A percentile compares a stretch with the other conserved stretches of the same genome.
phyloP scores from a whole-genome alignment of 2,113 vertebrate species.

The Papio anubis region DNA sequence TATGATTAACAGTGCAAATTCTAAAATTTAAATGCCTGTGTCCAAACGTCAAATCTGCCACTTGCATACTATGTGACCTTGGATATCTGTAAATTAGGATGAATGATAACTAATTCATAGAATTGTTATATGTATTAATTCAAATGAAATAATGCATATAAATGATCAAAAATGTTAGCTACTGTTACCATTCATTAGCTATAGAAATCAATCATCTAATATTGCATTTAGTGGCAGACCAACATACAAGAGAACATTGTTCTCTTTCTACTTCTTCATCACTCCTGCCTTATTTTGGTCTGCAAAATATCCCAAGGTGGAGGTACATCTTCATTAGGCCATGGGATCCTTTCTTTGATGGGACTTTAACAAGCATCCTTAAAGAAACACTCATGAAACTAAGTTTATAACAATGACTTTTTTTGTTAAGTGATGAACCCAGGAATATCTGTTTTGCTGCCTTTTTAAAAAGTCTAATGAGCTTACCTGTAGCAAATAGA shows the following conservation, averaged over 20 bases:
- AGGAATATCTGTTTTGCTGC: not conserved
- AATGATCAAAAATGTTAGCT: not conserved
- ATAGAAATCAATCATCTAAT: not conserved
- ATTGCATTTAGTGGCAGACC: not conserved
- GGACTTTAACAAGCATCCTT: not conserved
- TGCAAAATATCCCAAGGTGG: not conserved
- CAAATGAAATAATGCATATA: not conserved
- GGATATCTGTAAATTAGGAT: not conserved
- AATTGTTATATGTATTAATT: not conserved
- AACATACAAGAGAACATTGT: not conserved
- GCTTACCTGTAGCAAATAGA: not conserved
- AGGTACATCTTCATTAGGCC: not conserved
- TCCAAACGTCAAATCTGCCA: not conserved
- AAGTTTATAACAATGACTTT: not conserved
- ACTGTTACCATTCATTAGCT: not conserved
- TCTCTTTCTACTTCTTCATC: not conserved
- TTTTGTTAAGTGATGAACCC: not conserved
- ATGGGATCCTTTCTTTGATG: not conserved
- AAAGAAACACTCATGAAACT: not conserved
- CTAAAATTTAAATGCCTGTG: not conserved
- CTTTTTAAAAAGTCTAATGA: not conserved
- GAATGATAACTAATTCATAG: not conserved
- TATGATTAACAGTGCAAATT: not conserved
- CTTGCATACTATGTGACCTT: not conserved
- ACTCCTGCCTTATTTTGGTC: not conserved